These are phyloP conservation scores for Orycteropus afer DNA, from an alignment of 2,113 vertebrate species.

Conservation along the genomic window DNA sequence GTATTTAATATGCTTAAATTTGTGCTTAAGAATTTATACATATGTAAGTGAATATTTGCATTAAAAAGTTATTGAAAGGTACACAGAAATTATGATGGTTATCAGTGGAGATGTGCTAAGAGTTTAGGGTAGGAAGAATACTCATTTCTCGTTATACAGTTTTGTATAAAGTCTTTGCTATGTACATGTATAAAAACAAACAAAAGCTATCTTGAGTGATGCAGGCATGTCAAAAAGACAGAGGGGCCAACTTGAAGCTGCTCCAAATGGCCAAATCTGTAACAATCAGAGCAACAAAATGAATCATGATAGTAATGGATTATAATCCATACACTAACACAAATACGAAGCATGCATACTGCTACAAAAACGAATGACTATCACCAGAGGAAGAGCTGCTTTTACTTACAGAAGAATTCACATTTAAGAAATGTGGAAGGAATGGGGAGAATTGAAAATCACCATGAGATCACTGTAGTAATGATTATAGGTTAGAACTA, in stretches of 20 bases:
- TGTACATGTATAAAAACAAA: neutral
- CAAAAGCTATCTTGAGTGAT: neutral
- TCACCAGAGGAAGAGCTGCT: neutral
- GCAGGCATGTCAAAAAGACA: neutral
- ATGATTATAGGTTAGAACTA: neutral
- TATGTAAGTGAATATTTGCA: neutral
- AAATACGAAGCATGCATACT: neutral
- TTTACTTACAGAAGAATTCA: neutral
- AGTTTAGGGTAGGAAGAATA: neutral
- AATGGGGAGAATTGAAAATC: rapidly evolving
- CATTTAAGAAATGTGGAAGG: neutral
- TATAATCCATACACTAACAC: neutral
- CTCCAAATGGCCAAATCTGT: neutral
- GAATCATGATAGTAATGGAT: neutral
- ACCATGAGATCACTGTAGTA: neutral
- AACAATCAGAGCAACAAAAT: neutral
- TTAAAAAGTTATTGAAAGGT: neutral
- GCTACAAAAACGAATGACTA: neutral
- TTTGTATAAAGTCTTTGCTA: neutral
- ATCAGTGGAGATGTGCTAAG: neutral
- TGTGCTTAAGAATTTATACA: neutral
- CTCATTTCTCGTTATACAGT: neutral
- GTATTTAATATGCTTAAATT: neutral
- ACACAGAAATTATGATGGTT: neutral
- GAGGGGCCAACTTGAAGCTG: neutral